A percentile compares a stretch with the other conserved stretches of the same genome.
Evolutionary conservation across 2,113 vertebrate species (phyloP).

Genomic region (Entomyzon cyanotis): DNA sequence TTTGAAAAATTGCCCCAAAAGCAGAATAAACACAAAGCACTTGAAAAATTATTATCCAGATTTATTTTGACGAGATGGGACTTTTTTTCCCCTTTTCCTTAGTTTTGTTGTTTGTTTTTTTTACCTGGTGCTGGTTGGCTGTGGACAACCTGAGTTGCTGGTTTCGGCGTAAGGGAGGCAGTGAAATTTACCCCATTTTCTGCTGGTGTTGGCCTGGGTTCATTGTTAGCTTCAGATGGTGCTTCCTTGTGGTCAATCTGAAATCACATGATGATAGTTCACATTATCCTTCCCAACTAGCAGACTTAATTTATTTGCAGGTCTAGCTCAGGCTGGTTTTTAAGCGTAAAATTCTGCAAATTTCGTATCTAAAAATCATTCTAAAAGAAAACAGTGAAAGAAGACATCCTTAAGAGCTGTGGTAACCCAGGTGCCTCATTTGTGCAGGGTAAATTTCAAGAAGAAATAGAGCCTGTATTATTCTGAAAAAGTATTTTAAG

Average conservation of each 20-base stretch:
- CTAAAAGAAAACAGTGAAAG: not conserved
- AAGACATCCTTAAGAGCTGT: not conserved
- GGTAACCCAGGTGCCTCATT: not conserved
- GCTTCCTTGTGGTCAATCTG: conserved; percentile 87
- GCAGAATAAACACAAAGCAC: not conserved
- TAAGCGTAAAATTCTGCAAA: not conserved
- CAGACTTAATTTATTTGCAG: not conserved
- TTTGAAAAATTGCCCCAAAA: not conserved
- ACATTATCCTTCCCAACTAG: not conserved
- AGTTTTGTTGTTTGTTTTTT: not conserved
- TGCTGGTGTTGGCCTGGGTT: conserved; percentile 81
- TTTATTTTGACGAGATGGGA: not conserved
- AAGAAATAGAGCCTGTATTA: not conserved
- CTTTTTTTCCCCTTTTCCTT: not conserved
- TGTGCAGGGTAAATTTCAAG: not conserved
- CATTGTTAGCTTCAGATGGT: conserved; percentile 81
- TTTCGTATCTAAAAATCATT: not conserved
- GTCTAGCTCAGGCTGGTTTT: not conserved
- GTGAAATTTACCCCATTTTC: conserved; percentile 90
- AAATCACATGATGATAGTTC: not conserved
- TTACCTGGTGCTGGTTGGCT: conserved; percentile 89
- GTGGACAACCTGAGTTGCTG: conserved; percentile 81
- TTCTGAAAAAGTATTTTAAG: not conserved
- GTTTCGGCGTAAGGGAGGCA: conserved; percentile 83
- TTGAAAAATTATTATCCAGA: not conserved